Evolutionary conservation across 2,113 vertebrate genomes (phyloP), one percentile per base, ranked within the genome.

Genomic region (Leptocoma aspasia): DNA sequence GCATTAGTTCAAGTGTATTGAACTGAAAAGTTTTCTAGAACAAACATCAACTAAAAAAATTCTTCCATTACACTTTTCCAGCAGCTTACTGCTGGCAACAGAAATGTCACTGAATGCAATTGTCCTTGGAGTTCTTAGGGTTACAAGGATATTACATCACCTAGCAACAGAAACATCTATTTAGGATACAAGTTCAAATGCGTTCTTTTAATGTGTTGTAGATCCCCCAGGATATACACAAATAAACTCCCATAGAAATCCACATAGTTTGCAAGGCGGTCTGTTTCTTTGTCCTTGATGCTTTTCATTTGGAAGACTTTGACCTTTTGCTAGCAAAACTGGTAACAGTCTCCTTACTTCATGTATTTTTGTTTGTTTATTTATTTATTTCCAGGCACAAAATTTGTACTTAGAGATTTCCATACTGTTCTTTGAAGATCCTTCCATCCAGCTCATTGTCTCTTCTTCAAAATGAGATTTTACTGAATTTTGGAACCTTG

Each of bases 91-190:
- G 13, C n/a, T 79, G 39, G 88, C 50, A 91, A 80, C 3, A 24
- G 57, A 94, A 96, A 95, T 94, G 71, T 82, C 61, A 59, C 37
- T 68, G 71, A 80, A 84, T 35, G 28, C 47, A 76, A 69, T 90
- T 12, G 30, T 93, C 85, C 90, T 96, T 94, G 82, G 60, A 82
- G 54, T 90, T 92, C 35, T 4, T 80, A 56, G 85, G 52, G 60
- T 95, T 93, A 64, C 63, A 86, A 71, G 35, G 54, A 68, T 92
- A 94, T 95, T 94, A 63, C 92, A 90, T 94, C 92, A 94, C 93
- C 59, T 95, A 96, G 90, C 87, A 96, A 95, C 87, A 92, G 76
- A 83, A 96, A 61, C 17, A 70, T 77, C 78, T 88, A 90, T 88
- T 95, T 88, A 78, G 80, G 59, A 69, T 65, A 92, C 50, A 90